Evolutionary conservation across 2,888 invertebrate species (phyloP).

Genomic region (Dusona sp.): DNA sequence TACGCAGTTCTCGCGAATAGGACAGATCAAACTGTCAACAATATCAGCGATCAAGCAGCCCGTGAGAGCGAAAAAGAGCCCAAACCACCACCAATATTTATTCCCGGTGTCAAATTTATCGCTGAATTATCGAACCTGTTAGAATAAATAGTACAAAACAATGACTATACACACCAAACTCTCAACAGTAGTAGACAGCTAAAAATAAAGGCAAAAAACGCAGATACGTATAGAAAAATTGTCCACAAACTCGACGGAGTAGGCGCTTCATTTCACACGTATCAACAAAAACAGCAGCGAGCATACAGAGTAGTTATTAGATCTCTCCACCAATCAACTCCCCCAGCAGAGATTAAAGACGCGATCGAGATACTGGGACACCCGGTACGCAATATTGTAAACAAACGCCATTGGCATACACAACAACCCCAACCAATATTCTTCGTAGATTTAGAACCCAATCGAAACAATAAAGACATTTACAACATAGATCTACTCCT

Average conservation of each 20-base stretch:
- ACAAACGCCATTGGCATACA: slow-evolving; percentile 59
- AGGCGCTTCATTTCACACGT: slow-evolving; percentile 56
- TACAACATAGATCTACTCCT: slow-evolving; percentile 57
- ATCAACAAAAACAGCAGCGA: slow-evolving; percentile 63
- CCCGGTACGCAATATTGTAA: slow-evolving; percentile 61
- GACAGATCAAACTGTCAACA: slow-evolving; percentile 38
- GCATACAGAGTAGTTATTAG: slow-evolving; percentile 64
- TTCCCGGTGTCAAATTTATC: slow-evolving; percentile 56
- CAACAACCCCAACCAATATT: slow-evolving; percentile 63
- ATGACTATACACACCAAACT: slow-evolving; percentile 50
- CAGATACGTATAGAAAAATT: slow-evolving; percentile 54
- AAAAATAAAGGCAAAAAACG: slow-evolving; percentile 55
- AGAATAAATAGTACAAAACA: slow-evolving; percentile 28
- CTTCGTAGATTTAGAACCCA: slow-evolving; percentile 66
- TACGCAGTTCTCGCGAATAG: slow-evolving; percentile 31
- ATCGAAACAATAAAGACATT: slow-evolving; percentile 61
- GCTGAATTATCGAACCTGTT: slow-evolving; percentile 36
- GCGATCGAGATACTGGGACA: slow-evolving; percentile 61
- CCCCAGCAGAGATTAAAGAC: slow-evolving; percentile 61
- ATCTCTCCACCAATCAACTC: slow-evolving; percentile 57
- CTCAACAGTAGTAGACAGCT: slow-evolving; percentile 47
- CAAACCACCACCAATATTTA: slow-evolving; percentile 55
- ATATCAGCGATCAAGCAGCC: slow-evolving; percentile 32
- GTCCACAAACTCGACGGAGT: slow-evolving; percentile 19
- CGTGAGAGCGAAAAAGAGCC: slow-evolving; percentile 29